Base-by-base conservation (phyloP, 2,113 vertebrate species). In the Mormyrus iriodes region DNA sequence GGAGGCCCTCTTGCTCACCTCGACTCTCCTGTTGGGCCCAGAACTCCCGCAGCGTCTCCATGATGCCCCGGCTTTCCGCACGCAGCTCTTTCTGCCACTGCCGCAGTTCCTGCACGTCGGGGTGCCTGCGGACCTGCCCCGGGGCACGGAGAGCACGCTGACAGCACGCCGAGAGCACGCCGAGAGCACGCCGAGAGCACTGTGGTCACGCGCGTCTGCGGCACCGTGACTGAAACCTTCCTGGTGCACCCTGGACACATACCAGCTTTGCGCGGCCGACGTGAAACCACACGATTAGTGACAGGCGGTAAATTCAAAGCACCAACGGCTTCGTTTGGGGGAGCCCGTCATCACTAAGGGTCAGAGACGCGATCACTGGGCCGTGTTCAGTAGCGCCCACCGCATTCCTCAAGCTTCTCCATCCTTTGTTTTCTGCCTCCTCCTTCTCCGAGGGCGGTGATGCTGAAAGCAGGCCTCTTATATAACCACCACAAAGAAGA, bases 21-120 rank as follows among this genome's bases (percentile, higher is more conserved):
- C 95, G 95, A 73, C 89, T 95, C 90, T 98, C 97, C 87, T 96
- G 97, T n/a, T 93, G 95, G 35, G 90, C 35, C 98, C 98, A 99
- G 93, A 99, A 99, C 19, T 95, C 89, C 85, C 92, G 88, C 12
- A 98, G 95, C 3, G 92, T 94, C 90, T 95, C 91, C 58, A 35
- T 24, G 73, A 98, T 97, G 91, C 97, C 92, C 4, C 69, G 48
- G 49, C 91, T 97, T 1, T 95, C 91, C 35, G 97, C 96, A 1
- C 96, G 94, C 88, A 97, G 91, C 87, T 97, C 94, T 92, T 94
- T 97, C 92, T 99, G 98, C 98, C 97, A 99, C 93, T 94, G 95
- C 17, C 97, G 96, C 73, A 99, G 92, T 92, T 98, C 97, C 92
- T 98, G 97, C 85, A 99, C 95, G 89, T 98, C 96, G 73, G 94